Conservation (phyloP, 2,888 invertebrate genomes). For the Microchrysa polita region DNA sequence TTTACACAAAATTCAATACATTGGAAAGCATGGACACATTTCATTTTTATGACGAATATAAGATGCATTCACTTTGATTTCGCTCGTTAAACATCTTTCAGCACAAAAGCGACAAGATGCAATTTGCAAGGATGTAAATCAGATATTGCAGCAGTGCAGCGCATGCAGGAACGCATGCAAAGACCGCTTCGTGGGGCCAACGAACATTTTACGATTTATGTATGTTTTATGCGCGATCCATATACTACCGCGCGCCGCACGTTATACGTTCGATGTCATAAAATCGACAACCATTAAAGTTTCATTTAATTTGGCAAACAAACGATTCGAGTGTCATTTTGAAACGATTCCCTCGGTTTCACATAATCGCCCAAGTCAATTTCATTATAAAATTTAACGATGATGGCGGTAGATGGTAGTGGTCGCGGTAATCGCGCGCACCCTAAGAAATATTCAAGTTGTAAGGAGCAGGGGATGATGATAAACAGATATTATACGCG, state of each 20-base stretch:
- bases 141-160: constrained; percentile 31
- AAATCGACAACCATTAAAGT: constrained; percentile 44
- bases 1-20: background rate
- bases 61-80: constrained; percentile 26
- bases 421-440: background rate
- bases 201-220: constrained; percentile 23
- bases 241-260: too few relatives aligned
- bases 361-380: constrained; percentile 38
- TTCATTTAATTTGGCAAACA: constrained; percentile 45
- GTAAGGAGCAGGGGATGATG: background rate
- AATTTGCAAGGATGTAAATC: constrained; percentile 43
- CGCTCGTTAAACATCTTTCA: constrained; percentile 40
- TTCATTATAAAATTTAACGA: constrained; percentile 42
- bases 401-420: too few relatives aligned
- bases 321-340: constrained; percentile 39
- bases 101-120: constrained; percentile 20
- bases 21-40: background rate
- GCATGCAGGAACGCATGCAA: too few relatives aligned
- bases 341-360: constrained; percentile 28
- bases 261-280: constrained; percentile 29
- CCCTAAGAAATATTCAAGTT: background rate
- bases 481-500: too few relatives aligned
- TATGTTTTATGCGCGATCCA: constrained; percentile 1
- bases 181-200: constrained; percentile 18
- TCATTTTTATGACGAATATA: constrained; percentile 14